phyloP scores from a whole-genome alignment of 92 coral and sea anemone species.

The Palythoa heliodiscus region DNA sequence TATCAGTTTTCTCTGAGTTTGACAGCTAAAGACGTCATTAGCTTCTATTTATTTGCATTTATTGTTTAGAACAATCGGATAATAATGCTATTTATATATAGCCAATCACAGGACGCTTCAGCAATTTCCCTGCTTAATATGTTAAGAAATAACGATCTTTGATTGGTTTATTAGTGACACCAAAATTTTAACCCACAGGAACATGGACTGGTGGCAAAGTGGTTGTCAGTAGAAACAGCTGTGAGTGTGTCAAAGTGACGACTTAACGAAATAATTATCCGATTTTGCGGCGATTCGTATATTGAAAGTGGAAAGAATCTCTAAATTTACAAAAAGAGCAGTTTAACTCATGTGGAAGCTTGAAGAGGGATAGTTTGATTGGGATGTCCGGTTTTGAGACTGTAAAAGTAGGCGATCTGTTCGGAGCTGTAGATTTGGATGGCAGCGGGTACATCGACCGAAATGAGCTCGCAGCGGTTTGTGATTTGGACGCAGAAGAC shows the following conservation, averaged over 20 bases:
- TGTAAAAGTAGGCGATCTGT: slow-evolving; percentile 79
- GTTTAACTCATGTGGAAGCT: slow-evolving; percentile 40
- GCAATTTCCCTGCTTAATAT: slow-evolving; percentile 51
- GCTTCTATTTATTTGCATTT: slow-evolving; percentile 23
- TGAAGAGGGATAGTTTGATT: slow-evolving; percentile 32
- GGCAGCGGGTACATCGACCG: slow-evolving; percentile 95
- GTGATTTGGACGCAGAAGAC: slow-evolving; percentile 90
- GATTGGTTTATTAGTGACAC: slow-evolving; percentile 72
- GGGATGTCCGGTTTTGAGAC: slow-evolving; percentile 75
- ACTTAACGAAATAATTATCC: slow-evolving; percentile 61
- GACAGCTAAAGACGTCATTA: slow-evolving; percentile 38
- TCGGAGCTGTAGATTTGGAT: slow-evolving; percentile 92
- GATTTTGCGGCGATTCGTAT: slow-evolving; percentile 51
- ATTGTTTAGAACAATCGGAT: slow-evolving; percentile 69
- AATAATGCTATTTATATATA: slow-evolving; percentile 71
- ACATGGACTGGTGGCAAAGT: slow-evolving; percentile 86
- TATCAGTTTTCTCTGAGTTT: slow-evolving; percentile 28
- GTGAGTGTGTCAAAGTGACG: slow-evolving; percentile 92
- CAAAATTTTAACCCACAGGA: slow-evolving; percentile 78
- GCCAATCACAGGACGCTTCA: slow-evolving; percentile 59
- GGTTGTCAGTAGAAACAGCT: slow-evolving; percentile 80
- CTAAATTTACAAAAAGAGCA: not conserved
- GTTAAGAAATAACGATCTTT: slow-evolving; percentile 12
- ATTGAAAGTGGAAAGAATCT: slow-evolving; percentile 20
- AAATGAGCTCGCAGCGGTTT: slow-evolving; percentile 95